phyloP scores from a whole-genome alignment of 2,113 vertebrate species.

The Zosterops lateralis region DNA sequence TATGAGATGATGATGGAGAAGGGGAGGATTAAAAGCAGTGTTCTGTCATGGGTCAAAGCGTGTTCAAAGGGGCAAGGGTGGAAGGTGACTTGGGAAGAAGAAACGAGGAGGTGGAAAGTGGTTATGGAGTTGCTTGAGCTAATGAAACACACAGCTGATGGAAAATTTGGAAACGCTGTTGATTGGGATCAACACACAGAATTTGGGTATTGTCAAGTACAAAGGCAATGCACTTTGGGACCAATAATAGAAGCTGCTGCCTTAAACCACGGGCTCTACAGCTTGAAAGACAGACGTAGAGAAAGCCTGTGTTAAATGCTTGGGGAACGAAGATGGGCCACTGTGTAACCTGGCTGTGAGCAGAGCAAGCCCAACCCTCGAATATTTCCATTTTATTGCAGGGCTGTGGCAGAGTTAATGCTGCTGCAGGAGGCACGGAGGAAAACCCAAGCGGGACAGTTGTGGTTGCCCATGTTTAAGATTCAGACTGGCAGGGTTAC shows the following conservation, averaged over 20 bases:
- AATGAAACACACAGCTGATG: neutral
- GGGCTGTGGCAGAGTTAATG: neutral
- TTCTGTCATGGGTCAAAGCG: neutral
- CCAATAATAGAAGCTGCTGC: slow-evolving; percentile 30
- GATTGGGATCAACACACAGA: neutral
- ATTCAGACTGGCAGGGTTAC: slow-evolving; percentile 39
- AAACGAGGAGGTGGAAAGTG: neutral
- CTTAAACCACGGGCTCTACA: neutral
- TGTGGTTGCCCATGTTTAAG: neutral
- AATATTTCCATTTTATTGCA: slow-evolving; percentile 7
- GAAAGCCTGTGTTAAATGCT: neutral
- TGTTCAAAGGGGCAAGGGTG: neutral
- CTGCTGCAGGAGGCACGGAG: neutral
- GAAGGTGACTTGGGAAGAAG: neutral
- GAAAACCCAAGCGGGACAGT: neutral
- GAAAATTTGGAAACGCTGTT: neutral
- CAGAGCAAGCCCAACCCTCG: neutral
- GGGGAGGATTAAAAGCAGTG: neutral
- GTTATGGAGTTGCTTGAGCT: neutral
- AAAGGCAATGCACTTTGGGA: slow-evolving; percentile 17
- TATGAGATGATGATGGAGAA: neutral
- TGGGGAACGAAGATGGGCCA: neutral
- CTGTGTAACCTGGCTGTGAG: neutral
- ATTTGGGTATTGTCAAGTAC: neutral
- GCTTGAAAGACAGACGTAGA: neutral